phyloP scores from a whole-genome alignment of 2,797 vertebrate genomes.

The Octomys mimax region DNA sequence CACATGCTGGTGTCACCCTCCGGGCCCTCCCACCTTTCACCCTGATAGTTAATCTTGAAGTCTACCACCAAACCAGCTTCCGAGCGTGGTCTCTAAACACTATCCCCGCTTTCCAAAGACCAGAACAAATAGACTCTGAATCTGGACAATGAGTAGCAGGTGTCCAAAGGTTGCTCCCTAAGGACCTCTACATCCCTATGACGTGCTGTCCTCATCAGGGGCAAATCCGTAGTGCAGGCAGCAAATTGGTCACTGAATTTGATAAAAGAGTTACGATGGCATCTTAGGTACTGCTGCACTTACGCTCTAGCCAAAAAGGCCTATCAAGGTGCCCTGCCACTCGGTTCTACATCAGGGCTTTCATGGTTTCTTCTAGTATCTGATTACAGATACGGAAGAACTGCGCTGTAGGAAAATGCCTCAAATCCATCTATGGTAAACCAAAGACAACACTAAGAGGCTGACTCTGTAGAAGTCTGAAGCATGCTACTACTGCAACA shows the following conservation, averaged over 20 bases:
- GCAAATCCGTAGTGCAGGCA: neutral
- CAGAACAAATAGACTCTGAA: neutral
- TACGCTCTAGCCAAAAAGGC: slow-evolving; percentile 18
- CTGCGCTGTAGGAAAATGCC: neutral
- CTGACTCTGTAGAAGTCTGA: neutral
- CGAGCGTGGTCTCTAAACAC: neutral
- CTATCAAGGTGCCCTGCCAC: neutral
- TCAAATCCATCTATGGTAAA: slow-evolving; percentile 33
- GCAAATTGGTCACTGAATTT: neutral
- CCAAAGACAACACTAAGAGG: neutral
- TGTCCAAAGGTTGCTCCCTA: neutral
- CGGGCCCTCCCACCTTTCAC: neutral
- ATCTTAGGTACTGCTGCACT: neutral
- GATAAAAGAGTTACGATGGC: neutral
- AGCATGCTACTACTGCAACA: neutral
- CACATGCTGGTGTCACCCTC: neutral
- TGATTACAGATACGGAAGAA: slow-evolving; percentile 13
- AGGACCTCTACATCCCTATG: neutral
- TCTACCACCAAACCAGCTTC: slow-evolving; percentile 11
- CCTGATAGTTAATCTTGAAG: neutral
- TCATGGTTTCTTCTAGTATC: slow-evolving; percentile 2
- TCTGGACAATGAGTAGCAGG: neutral
- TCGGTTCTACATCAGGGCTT: neutral
- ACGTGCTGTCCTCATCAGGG: neutral
- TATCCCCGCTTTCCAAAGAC: neutral